Evolutionary conservation across 23 tunicate species (phyloP).

Genomic region (Ascidia mentula): DNA sequence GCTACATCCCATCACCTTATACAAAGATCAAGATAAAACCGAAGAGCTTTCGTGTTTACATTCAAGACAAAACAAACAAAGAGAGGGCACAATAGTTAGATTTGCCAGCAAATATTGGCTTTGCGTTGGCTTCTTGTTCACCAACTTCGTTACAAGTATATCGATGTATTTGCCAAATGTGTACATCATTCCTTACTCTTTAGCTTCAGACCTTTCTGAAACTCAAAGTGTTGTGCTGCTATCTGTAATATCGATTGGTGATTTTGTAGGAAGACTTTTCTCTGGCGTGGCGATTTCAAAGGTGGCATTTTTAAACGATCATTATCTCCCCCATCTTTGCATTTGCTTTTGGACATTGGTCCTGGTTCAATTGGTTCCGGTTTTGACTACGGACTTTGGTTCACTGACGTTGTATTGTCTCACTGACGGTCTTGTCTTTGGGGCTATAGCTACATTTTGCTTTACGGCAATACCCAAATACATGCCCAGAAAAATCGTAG

Average conservation of each 20-base stretch:
- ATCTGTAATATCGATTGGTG: conserved; percentile 61
- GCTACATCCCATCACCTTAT: conserved; percentile 33
- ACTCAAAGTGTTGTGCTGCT: conserved; percentile 36
- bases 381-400: neutral
- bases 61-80: neutral
- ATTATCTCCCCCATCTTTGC: conserved; percentile 11
- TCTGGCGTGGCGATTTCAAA: conserved; percentile 20
- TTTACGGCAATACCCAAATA: neutral
- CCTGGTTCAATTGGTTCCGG: neutral
- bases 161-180: conserved; percentile 26
- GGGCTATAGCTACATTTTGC: neutral
- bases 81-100: neutral
- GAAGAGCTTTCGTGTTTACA: neutral
- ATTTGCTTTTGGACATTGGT: neutral
- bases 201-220: conserved; percentile 3
- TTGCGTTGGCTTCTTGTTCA: neutral
- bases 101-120: conserved; percentile 52
- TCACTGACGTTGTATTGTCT: neutral
- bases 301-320: neutral
- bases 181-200: conserved; percentile 47
- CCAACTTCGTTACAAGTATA: conserved; percentile 18
- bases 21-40: neutral
- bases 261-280: conserved; percentile 41
- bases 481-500: neutral
- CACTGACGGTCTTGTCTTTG: neutral